These are phyloP conservation scores for Pissodes strobi DNA, from an alignment of 1,140 invertebrate genomes.

Conservation along the genomic window DNA sequence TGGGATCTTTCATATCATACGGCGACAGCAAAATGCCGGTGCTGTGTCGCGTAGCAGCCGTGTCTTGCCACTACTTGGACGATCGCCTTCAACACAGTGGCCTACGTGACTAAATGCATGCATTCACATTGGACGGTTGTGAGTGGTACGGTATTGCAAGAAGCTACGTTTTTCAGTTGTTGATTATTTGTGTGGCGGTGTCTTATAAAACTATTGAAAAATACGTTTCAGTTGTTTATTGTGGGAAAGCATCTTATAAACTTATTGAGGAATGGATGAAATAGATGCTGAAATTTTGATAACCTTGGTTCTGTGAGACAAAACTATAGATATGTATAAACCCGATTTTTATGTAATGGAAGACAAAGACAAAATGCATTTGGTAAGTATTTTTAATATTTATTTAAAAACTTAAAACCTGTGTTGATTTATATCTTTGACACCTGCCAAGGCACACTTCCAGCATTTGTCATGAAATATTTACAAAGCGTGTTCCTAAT, in stretches of 20 bases:
- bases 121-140: not conserved
- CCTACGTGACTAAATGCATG: not conserved
- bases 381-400: not conserved
- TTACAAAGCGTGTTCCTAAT: constrained; percentile 30
- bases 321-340: constrained; percentile 6
- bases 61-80: not conserved
- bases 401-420: not conserved
- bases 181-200: not conserved
- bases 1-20: constrained; percentile 17
- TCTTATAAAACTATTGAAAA: not conserved
- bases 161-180: not conserved
- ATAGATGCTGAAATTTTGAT: constrained; percentile 13
- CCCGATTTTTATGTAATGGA: not conserved
- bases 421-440: constrained; percentile 14
- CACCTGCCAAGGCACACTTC: constrained; percentile 21
- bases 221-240: not conserved
- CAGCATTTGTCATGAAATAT: constrained; percentile 32
- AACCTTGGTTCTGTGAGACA: constrained; percentile 2
- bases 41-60: not conserved
- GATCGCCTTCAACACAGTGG: not conserved
- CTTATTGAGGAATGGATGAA: constrained; percentile 5
- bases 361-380: not conserved
- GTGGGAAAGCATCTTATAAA: not conserved
- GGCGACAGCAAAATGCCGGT: not conserved
- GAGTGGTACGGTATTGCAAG: not conserved